Conservation (phyloP, 2,797 vertebrate genomes). For the Gymnothorax javanicus region DNA sequence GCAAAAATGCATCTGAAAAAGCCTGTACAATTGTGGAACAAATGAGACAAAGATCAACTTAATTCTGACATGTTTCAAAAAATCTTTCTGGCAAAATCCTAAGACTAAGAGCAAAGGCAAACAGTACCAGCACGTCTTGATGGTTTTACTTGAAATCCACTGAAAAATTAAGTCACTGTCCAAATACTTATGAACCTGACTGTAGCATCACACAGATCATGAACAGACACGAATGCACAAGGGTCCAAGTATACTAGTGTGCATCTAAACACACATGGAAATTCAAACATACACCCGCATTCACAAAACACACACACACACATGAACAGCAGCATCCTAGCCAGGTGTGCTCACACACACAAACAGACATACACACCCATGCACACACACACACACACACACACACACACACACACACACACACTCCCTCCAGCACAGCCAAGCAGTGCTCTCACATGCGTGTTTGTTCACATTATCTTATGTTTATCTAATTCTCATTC, state of each 20-base stretch:
- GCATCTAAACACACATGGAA: background rate
- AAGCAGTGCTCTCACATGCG: background rate
- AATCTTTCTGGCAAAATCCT: no score
- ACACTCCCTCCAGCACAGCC: background rate
- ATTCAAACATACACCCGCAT: background rate
- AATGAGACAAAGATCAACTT: no score
- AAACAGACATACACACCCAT: background rate
- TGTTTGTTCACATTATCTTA: background rate
- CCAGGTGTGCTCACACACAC: background rate
- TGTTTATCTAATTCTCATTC: background rate
- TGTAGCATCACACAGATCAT: background rate
- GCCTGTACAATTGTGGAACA: no score
- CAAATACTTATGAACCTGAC: no score
- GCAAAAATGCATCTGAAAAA: no score
- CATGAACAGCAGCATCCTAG: background rate
- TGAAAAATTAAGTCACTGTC: no score
- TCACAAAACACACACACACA: background rate
- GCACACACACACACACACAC: background rate
- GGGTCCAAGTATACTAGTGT: background rate
- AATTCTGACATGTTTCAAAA: no score
- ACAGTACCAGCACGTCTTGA: no score
- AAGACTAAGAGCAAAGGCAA: background rate
- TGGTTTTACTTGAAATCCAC: no score
- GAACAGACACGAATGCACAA: background rate
- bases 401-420: background rate